Evolutionary conservation across 2,888 invertebrate species (phyloP).

Genomic region (Endotricha flammealis): DNA sequence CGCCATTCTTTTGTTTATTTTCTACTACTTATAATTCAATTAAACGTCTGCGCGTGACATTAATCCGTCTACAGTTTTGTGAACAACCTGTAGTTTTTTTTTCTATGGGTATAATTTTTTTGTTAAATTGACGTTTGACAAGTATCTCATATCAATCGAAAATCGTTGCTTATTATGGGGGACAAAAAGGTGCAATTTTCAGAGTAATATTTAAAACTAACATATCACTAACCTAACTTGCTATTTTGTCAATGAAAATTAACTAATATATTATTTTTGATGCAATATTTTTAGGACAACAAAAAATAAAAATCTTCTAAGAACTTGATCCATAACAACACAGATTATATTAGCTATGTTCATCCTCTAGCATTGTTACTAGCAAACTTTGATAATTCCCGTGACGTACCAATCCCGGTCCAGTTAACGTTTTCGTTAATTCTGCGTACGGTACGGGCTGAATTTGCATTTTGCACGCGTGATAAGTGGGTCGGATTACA

Average conservation of each 20-base stretch:
- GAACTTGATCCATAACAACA: background rate
- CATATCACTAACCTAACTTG: no score
- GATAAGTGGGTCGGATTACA: constrained; percentile 76
- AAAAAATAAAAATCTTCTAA: no score
- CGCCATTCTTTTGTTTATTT: constrained; percentile 38
- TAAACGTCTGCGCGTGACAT: constrained; percentile 19
- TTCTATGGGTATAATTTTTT: no score
- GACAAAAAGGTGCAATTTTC: no score
- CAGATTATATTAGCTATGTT: constrained; percentile 42
- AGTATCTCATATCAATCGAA: no score
- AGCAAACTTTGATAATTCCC: constrained; percentile 69
- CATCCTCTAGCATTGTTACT: constrained; percentile 56
- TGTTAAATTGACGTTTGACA: no score
- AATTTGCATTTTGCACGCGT: constrained; percentile 79
- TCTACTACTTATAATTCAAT: constrained; percentile 25
- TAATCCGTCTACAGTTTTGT: no score
- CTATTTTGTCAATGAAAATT: no score
- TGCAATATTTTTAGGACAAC: background rate
- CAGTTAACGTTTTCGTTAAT: constrained; percentile 61
- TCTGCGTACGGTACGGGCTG: constrained; percentile 59
- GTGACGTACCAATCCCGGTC: constrained; percentile 52
- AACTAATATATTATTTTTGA: no score
- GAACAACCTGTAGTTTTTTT: no score
- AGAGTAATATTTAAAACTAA: no score
- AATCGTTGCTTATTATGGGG: no score